Evolutionary conservation across 2,797 vertebrate species (phyloP).

Genomic region (Centropyge bicolor): DNA sequence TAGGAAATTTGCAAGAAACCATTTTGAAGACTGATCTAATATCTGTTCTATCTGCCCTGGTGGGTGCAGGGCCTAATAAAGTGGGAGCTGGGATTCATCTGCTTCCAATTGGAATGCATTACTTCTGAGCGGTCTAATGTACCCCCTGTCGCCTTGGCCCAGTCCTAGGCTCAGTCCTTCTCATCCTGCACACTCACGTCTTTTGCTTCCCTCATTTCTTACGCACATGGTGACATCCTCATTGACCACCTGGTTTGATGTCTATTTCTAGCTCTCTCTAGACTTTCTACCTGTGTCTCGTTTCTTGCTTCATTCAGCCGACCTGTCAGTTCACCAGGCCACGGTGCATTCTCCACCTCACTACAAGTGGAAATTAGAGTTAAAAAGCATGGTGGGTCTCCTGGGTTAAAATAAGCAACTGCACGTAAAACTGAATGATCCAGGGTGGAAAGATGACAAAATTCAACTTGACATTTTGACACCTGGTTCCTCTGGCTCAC

Average conservation of each 20-base stretch:
- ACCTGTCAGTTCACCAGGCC: constrained; percentile 20
- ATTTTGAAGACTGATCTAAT: constrained; percentile 12
- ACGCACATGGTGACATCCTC: constrained; percentile 52
- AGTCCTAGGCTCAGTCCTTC: constrained; percentile 13
- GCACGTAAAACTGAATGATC: constrained; percentile 30
- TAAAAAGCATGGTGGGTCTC: constrained; percentile 3
- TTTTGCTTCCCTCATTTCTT: constrained; percentile 45
- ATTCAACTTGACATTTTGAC: constrained; percentile 63
- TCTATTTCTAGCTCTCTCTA: constrained; percentile 50
- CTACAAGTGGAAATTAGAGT: constrained; percentile 1
- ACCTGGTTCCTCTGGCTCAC: constrained; percentile 35
- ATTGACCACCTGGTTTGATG: constrained; percentile 42
- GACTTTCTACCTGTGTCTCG: constrained; percentile 1
- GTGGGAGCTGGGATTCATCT: constrained; percentile 43
- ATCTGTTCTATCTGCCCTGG: constrained; percentile 16
- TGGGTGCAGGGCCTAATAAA: constrained; percentile 44
- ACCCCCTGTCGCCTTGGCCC: constrained; percentile 60
- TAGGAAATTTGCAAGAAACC: constrained; percentile 26
- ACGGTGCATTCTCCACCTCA: neutral
- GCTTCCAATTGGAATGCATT: constrained; percentile 58
- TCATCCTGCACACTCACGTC: constrained; percentile 17
- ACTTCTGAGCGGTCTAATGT: constrained; percentile 50
- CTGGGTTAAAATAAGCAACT: constrained; percentile 34
- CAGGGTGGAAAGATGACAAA: constrained; percentile 30
- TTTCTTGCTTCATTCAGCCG: neutral